A percentile compares a stretch with the other conserved stretches of the same genome.
Evolutionary conservation across 2,888 invertebrate species (phyloP).

Genomic region (Caenorhabditis sp.): DNA sequence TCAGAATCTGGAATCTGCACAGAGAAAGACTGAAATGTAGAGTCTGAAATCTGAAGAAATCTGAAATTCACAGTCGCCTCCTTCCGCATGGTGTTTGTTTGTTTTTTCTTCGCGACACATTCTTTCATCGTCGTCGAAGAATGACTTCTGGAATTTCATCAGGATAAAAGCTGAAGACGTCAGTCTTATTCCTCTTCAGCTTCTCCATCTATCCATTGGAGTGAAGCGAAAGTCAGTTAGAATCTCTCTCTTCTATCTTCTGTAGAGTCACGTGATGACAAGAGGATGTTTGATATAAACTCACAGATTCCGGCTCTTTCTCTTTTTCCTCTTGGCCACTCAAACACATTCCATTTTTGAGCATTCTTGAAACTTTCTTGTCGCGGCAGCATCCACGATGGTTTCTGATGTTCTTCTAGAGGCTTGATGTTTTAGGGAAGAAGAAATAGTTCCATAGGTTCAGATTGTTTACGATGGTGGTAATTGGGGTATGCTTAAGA

Average conservation of each 20-base stretch:
- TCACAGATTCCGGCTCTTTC: neutral
- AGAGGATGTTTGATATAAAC: slow-evolving; percentile 45
- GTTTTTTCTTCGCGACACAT: slow-evolving; percentile 5
- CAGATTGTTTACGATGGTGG: neutral
- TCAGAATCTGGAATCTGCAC: slow-evolving; percentile 18
- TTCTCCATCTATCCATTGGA: slow-evolving; percentile 17
- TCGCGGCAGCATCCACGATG: neutral
- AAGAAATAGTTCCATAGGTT: neutral
- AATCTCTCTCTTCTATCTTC: slow-evolving; percentile 3
- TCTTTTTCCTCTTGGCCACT: slow-evolving; percentile 30
- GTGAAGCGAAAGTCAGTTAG: slow-evolving; percentile 37
- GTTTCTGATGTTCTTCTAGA: slow-evolving; percentile 23
- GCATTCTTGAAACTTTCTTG: slow-evolving; percentile 39
- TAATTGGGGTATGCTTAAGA: neutral
- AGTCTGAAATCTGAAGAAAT: slow-evolving; percentile 16
- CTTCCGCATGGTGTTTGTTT: slow-evolving; percentile 21
- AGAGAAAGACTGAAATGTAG: neutral
- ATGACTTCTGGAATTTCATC: slow-evolving; percentile 47
- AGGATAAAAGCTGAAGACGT: slow-evolving; percentile 50
- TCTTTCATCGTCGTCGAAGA: slow-evolving; percentile 14
- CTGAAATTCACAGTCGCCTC: slow-evolving; percentile 35
- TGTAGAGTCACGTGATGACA: slow-evolving; percentile 41
- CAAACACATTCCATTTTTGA: slow-evolving; percentile 30
- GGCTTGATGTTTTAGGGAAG: neutral
- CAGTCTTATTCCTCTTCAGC: slow-evolving; percentile 21